A percentile compares a stretch with the other conserved stretches of the same genome.
Evolutionary conservation across 2,797 vertebrate genomes (phyloP).

Genomic region (Spondyliosoma cantharus): DNA sequence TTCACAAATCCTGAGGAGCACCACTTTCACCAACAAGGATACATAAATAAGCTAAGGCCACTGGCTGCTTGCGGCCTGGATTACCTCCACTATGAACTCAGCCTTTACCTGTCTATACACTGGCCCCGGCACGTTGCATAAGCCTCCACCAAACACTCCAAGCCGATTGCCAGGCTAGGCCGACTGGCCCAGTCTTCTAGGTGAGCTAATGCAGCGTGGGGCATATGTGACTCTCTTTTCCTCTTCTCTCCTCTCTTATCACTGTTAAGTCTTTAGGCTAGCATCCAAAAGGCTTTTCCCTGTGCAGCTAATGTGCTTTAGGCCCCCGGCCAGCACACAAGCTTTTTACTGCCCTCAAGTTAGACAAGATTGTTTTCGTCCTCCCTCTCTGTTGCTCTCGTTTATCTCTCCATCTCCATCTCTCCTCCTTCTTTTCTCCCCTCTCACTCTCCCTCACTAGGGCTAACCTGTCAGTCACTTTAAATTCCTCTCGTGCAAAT

Average conservation of each 20-base stretch:
- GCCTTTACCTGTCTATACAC: conserved; percentile 50
- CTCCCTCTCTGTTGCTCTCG: conserved; percentile 51
- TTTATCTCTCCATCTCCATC: conserved; percentile 59
- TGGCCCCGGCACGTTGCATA: conserved; percentile 58
- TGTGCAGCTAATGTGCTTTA: conserved; percentile 84
- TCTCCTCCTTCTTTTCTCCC: conserved; percentile 36
- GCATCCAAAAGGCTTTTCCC: conserved; percentile 83
- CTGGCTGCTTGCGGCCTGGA: conserved; percentile 60
- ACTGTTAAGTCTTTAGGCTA: conserved; percentile 82
- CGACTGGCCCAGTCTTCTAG: conserved; percentile 66
- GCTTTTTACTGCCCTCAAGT: conserved; percentile 80
- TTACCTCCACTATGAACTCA: conserved; percentile 64
- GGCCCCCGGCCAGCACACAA: conserved; percentile 79
- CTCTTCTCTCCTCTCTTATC: conserved; percentile 73
- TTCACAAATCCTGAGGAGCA: conserved; percentile 53
- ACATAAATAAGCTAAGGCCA: conserved; percentile 58
- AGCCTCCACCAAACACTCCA: conserved; percentile 64
- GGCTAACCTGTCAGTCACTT: conserved; percentile 85
- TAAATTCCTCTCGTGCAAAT: conserved; percentile 85
- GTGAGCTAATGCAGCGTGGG: conserved; percentile 68
- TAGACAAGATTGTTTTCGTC: conserved; percentile 77
- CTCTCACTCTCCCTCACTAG: conserved; percentile 56
- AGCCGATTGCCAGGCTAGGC: conserved; percentile 63
- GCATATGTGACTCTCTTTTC: conserved; percentile 67
- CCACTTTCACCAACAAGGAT: conserved; percentile 60